Evolutionary conservation across 1,140 invertebrate species (phyloP).

Genomic region (Drosophila bipectinata): DNA sequence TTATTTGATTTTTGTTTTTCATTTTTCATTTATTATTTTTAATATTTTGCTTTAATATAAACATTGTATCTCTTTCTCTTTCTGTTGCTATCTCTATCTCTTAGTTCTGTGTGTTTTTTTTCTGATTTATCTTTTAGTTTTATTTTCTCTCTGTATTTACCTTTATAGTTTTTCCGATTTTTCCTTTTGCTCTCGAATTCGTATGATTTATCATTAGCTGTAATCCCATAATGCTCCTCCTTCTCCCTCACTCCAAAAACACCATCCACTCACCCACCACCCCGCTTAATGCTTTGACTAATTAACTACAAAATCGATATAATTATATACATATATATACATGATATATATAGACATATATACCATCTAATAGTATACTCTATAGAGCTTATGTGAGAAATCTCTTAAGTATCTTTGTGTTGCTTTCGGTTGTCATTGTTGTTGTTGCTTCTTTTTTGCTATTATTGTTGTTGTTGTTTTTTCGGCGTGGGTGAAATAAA

Average conservation of each 20-base stretch:
- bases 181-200: constrained; percentile 15
- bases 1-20: constrained; percentile 8
- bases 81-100: constrained; percentile 7
- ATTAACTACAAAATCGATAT: constrained; percentile 40
- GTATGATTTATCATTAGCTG: constrained; percentile 45
- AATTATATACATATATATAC: constrained; percentile 28
- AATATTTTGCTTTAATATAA: not conserved
- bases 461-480: constrained; percentile 22
- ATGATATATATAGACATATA: constrained; percentile 4
- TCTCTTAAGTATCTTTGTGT: constrained; percentile 30
- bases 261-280: not conserved
- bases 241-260: not conserved
- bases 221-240: constrained; percentile 4
- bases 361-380: constrained; percentile 2
- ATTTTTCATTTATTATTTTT: not conserved
- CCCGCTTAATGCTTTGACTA: constrained; percentile 40
- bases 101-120: not conserved
- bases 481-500: constrained; percentile 17
- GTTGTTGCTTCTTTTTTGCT: not conserved
- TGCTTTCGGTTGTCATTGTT: constrained; percentile 2
- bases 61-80: not conserved
- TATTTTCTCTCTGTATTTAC: not conserved
- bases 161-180: constrained; percentile 1
- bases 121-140: not conserved
- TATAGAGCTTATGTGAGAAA: constrained; percentile 4